Conservation (phyloP, 92 coral and sea anemone species). For the Muricea muricata region DNA sequence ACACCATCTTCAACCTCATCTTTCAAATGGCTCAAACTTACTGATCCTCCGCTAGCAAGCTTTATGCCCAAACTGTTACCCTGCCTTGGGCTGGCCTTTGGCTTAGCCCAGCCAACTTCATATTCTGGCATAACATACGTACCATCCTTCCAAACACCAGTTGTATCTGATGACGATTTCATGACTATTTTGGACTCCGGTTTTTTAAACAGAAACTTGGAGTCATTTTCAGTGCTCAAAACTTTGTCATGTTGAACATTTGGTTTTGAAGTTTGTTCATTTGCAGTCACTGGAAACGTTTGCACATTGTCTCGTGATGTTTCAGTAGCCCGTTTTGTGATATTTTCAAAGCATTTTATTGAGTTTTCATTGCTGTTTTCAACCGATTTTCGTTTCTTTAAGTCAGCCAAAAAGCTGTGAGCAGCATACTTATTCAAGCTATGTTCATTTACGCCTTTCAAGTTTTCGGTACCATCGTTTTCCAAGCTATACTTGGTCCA, state of each 20-base stretch:
- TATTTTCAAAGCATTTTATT: neutral
- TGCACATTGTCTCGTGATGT: neutral
- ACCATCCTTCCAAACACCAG: conserved; percentile 54
- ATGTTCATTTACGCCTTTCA: conserved; percentile 70
- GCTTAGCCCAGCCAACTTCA: conserved; percentile 70
- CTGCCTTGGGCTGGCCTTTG: conserved; percentile 22
- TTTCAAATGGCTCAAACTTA: neutral
- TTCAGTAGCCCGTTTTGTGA: neutral
- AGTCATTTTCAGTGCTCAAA: conserved; percentile 44
- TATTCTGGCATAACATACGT: conserved; percentile 82
- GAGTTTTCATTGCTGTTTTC: conserved; percentile 1
- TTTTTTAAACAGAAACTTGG: conserved; percentile 59
- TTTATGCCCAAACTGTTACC: conserved; percentile 5
- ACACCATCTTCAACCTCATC: neutral
- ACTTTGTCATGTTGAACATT: conserved; percentile 28
- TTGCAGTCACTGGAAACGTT: neutral
- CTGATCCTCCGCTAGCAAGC: neutral
- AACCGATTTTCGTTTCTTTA: conserved; percentile 71
- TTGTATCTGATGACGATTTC: neutral
- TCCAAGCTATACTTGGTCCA: conserved; percentile 92
- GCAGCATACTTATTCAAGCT: conserved; percentile 83
- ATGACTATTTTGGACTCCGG: conserved; percentile 55
- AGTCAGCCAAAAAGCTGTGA: conserved; percentile 74
- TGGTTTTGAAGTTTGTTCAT: conserved; percentile 3
- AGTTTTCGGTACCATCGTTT: conserved; percentile 76